Base-by-base conservation (phyloP, 2,797 vertebrate species). In the Melanotaenia parkinsoni region DNA sequence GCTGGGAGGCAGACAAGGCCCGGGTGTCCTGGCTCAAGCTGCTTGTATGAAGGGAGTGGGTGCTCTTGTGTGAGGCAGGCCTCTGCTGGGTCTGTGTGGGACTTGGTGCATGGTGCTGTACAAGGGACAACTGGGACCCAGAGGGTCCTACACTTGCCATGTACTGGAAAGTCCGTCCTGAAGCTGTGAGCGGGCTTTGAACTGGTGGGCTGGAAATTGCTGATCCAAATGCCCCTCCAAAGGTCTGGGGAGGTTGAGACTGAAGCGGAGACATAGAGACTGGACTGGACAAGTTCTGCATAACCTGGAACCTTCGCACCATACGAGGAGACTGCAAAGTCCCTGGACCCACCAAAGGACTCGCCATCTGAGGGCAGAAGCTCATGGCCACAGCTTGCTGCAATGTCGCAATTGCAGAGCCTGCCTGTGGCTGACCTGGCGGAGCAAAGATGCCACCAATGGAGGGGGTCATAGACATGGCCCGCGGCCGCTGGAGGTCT, bases 341-440 rank as follows among this genome's bases (percentile, higher is more conserved):
- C 62, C 92, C 90, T 0, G 93, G 91, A 22, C 93, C 94, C 43
- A 91, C 96, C 63, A 98, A 86, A 0, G 97, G 97, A 86, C 95
- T 96, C 1, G 94, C 95, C 94, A 97, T 97, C 87, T 97, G 97
- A 0, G 98, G 98, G 82, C 97, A 99, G 94, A 99, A 99, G 89
- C 97, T 99, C 97, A 99, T 97, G 67, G 98, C 98, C 37, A 98
- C 98, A 0, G 98, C 98, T 87, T 99, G 97, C 92, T 99, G 98
- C 16, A 99, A 94, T 5, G 96, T 97, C 86, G 97, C 97, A 0
- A 99, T 98, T 74, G 98, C 97, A 0, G 98, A 99, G 74, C 95
- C 95, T 10, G 95, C 89, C 82, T 95, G 95, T 0, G 94, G 86
- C 74, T 96, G 96, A 20, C 95, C 94, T 0, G 95, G 95, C 0